Evolutionary conservation across 2,797 vertebrate species (phyloP).

Genomic region (Sus cebifrons): DNA sequence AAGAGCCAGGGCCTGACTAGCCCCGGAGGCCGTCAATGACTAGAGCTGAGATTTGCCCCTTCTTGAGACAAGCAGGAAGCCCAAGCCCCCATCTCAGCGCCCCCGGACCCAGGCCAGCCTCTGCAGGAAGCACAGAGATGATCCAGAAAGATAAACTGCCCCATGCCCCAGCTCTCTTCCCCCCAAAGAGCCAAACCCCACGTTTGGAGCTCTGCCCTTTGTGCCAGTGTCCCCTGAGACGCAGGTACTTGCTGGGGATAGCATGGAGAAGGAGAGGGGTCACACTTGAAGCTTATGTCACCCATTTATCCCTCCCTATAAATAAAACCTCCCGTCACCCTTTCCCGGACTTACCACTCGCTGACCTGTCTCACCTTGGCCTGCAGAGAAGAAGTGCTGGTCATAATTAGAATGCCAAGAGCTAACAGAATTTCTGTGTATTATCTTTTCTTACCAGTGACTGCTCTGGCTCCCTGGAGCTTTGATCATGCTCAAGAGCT

Average conservation of each 20-base stretch:
- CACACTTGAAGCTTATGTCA: background rate
- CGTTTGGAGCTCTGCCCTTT: background rate
- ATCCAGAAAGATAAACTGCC: background rate
- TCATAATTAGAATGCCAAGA: background rate
- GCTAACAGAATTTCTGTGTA: constrained; percentile 1
- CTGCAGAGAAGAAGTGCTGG: background rate
- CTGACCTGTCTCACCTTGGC: background rate
- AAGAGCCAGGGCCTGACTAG: constrained; percentile 55
- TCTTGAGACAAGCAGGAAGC: constrained; percentile 55
- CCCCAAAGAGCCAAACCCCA: background rate
- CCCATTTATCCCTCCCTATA: background rate
- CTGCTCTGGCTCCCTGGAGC: background rate
- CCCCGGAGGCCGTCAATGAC: constrained; percentile 57
- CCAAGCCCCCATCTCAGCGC: background rate
- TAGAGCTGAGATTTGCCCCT: constrained; percentile 42
- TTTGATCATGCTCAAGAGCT: background rate
- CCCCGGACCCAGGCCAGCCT: background rate
- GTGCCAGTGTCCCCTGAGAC: background rate
- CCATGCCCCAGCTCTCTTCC: background rate
- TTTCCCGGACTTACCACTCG: background rate
- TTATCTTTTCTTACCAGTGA: constrained; percentile 10
- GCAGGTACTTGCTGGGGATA: background rate
- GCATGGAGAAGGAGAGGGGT: background rate
- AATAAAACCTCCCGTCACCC: background rate
- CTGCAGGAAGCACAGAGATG: background rate